Evolutionary conservation across 2,113 vertebrate species (phyloP), one percentile per base, ranked within the genome.

Genomic region (Tragelaphus imberbis): DNA sequence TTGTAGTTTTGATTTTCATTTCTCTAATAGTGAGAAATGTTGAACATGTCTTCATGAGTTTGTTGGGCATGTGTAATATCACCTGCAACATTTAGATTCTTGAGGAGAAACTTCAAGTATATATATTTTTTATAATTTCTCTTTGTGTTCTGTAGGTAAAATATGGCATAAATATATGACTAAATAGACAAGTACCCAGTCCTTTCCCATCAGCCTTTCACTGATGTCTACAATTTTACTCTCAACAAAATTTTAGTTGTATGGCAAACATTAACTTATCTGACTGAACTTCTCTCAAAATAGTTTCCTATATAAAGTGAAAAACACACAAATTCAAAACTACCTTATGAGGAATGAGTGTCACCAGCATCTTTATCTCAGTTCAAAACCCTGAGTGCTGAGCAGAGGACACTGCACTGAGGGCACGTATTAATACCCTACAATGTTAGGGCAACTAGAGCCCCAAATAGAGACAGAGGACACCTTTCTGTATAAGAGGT

Each of bases 401-500:
- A 80, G 16, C 6, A 75, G 33, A 58, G 10, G 4, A 16, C 17
- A 19, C 0, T 16, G 2, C 4, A 33, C 4, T 28, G 5, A 9
- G 33, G 21, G 2, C 11, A 82, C 77, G 4, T 17, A 44, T 27
- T 77, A 77, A 77, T 27, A 11, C 2, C 40, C 71, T 5, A 36
- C 1, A 49, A 6, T 44, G 5, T 1, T 12, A 44, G 10, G n/a
- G 1, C 14, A 4, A 25, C 3, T 13, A 58, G 7, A 10, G 55
- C 5, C 2, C 13, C 5, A 82, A 7, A 23, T 5, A 2, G 15
- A 2, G 12, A 81, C 5, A 77, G 25, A 5, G 2, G 3, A 27
- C 30, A 3, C 1, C 7, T 63, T 84, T 88, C 27, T 58, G 1
- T 44, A 15, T 21, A 14, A 49, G 5, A 44, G 1, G 5, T 49